Percentiles rank a stretch among this genome's conserved stretches.
These are phyloP conservation scores for Labeo calbasu DNA, from an alignment of 2,797 vertebrate genomes.

Conservation along the genomic window DNA sequence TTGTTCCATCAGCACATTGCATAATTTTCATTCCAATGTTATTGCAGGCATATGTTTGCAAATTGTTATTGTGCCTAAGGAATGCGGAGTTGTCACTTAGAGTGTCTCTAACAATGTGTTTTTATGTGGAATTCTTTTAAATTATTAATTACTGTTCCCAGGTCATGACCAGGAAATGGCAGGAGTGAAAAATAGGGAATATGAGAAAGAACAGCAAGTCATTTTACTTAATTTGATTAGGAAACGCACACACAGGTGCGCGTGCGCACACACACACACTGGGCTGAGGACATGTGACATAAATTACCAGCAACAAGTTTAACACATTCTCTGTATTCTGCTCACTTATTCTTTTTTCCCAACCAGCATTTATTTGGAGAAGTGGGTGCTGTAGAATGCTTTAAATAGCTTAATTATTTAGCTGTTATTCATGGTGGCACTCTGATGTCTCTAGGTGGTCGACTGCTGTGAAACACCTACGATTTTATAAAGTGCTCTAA, in stretches of 20 bases:
- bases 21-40: not conserved
- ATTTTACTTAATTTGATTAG: conserved; percentile 2
- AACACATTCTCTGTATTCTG: not conserved
- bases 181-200: not conserved
- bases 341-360: not conserved
- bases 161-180: not conserved
- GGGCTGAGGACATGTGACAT: not conserved
- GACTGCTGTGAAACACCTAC: not conserved
- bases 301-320: not conserved
- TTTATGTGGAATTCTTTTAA: not conserved
- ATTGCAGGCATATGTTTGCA: conserved; percentile 8
- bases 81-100: not conserved
- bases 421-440: not conserved
- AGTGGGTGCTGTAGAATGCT: not conserved
- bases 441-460: not conserved
- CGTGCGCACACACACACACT: not conserved
- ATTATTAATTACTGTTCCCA: not conserved
- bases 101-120: not conserved
- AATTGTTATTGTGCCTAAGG: not conserved
- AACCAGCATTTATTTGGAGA: not conserved
- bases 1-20: not conserved
- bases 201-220: conserved; percentile 21
- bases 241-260: not conserved
- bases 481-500: not conserved
- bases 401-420: not conserved